Conservation (phyloP, 2,797 vertebrate genomes). For the Tenualosa ilisha region DNA sequence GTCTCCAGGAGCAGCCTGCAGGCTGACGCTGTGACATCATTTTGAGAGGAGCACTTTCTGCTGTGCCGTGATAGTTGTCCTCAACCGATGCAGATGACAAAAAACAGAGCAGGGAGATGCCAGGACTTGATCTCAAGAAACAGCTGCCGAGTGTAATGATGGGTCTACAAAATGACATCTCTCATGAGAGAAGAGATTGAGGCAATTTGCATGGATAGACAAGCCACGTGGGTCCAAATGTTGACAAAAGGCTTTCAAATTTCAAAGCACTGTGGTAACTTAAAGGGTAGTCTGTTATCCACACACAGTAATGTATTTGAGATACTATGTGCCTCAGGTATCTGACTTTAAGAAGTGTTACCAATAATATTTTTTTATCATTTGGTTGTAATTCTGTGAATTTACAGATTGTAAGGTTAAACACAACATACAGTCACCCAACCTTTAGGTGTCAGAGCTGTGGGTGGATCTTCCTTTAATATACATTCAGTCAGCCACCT, state of each 20-base stretch:
- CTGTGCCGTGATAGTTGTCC: not conserved
- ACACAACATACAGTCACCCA: not conserved
- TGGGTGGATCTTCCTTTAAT: not conserved
- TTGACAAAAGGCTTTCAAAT: not conserved
- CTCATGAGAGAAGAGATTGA: not conserved
- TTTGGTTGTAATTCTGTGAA: not conserved
- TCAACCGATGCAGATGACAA: not conserved
- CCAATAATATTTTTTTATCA: too few species aligned
- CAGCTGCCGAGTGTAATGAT: not conserved
- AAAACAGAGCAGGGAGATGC: not conserved
- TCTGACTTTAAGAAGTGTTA: not conserved
- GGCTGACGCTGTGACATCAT: not conserved
- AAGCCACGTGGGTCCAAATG: not conserved
- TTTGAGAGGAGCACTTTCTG: not conserved
- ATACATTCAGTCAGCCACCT: not conserved
- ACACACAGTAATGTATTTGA: not conserved
- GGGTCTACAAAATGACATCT: not conserved
- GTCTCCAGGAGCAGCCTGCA: not conserved
- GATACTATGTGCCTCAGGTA: too few species aligned
- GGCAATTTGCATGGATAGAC: not conserved
- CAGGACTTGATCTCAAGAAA: not conserved
- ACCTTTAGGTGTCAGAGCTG: not conserved
- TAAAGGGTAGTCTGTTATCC: not conserved
- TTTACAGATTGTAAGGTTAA: not conserved
- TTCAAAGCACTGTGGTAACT: not conserved